A percentile compares a stretch with the other conserved stretches of the same genome.
These are phyloP conservation scores for Megaceryle alcyon DNA, from an alignment of 2,797 vertebrate species.

Conservation along the genomic window DNA sequence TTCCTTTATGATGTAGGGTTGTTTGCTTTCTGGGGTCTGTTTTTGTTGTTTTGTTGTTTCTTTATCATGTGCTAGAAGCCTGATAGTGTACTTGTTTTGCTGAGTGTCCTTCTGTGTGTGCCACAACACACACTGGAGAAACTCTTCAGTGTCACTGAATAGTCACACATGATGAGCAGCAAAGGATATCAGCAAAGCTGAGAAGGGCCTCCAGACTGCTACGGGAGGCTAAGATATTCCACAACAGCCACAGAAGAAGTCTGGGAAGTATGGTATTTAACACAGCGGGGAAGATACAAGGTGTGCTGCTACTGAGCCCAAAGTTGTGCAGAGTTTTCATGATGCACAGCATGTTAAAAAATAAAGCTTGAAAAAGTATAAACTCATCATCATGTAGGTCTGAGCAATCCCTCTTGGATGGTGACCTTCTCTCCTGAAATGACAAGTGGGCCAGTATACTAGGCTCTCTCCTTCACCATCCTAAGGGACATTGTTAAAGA, in stretches of 20 bases:
- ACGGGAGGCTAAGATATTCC: background rate
- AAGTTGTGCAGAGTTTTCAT: background rate
- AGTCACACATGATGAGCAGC: background rate
- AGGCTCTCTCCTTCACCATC: background rate
- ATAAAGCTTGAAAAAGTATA: background rate
- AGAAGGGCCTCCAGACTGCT: background rate
- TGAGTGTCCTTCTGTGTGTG: background rate
- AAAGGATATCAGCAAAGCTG: background rate
- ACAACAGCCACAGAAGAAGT: background rate
- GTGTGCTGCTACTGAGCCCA: background rate
- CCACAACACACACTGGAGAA: background rate
- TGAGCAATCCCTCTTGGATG: background rate
- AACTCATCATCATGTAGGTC: background rate
- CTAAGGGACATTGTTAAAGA: accelerated
- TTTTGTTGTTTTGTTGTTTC: background rate
- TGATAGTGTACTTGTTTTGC: background rate
- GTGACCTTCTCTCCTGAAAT: background rate
- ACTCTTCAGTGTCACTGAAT: background rate
- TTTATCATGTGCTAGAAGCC: background rate
- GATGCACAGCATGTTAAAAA: background rate
- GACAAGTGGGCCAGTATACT: background rate
- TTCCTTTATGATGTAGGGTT: background rate
- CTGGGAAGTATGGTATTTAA: background rate
- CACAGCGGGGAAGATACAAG: background rate
- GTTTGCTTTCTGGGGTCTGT: background rate